phyloP scores from a whole-genome alignment of 1,140 invertebrate species.

The Luehdorfia chinensis region DNA sequence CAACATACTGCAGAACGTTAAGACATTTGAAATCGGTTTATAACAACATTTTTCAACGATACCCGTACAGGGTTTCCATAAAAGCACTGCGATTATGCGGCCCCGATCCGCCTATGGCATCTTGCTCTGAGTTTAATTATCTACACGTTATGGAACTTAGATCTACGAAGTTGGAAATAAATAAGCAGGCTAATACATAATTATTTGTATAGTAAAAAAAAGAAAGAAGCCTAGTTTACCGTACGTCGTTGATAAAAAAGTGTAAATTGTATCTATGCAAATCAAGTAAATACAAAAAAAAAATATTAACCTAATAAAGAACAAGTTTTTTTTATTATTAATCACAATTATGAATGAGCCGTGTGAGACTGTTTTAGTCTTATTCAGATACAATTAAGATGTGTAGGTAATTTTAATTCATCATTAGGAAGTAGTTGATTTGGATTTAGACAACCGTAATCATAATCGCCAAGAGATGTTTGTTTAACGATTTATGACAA shows the following conservation, averaged over 20 bases:
- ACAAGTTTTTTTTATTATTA: no score
- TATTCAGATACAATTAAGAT: no score
- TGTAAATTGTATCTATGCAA: no score
- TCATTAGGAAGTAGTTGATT: no score
- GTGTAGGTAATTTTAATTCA: no score
- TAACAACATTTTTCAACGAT: slow-evolving; percentile 71
- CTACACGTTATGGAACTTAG: slow-evolving; percentile 50
- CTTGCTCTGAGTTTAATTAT: slow-evolving; percentile 60
- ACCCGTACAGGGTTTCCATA: slow-evolving; percentile 51
- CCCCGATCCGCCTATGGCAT: slow-evolving; percentile 58
- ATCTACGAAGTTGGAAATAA: slow-evolving; percentile 56
- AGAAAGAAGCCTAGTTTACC: no score
- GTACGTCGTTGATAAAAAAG: no score
- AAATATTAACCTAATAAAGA: no score
- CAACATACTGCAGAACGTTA: slow-evolving; percentile 30
- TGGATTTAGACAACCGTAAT: slow-evolving; percentile 8
- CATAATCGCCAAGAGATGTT: no score
- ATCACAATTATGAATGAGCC: no score
- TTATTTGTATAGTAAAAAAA: slow-evolving; percentile 29
- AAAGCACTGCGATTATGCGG: slow-evolving; percentile 55
- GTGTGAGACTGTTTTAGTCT: no score
- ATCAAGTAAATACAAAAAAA: no score
- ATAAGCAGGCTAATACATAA: slow-evolving; percentile 32
- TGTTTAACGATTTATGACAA: slow-evolving; percentile 11
- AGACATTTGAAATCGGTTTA: slow-evolving; percentile 56